These are phyloP conservation scores for Parus major DNA, from an alignment of 2,113 vertebrate species.

Conservation along the genomic window DNA sequence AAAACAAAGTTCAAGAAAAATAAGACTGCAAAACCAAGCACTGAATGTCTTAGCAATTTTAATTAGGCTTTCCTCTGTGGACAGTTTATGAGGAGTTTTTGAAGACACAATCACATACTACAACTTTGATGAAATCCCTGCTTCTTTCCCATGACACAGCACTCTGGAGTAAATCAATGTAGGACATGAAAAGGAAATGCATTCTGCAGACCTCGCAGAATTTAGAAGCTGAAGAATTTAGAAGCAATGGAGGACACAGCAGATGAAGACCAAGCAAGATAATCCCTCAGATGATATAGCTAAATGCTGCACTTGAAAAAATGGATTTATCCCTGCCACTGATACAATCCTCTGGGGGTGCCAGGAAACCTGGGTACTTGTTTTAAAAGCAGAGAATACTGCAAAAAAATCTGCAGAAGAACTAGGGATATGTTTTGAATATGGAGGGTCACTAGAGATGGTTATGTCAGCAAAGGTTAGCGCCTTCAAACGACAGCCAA, in stretches of 20 bases:
- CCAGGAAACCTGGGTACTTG: not conserved
- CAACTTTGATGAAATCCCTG: not conserved
- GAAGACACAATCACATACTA: not conserved
- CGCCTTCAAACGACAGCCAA: not conserved
- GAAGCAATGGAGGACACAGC: not conserved
- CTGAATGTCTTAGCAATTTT: not conserved
- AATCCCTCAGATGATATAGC: not conserved
- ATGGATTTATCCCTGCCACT: not conserved
- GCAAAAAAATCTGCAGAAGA: not conserved
- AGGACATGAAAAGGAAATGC: not conserved
- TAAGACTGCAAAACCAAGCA: not conserved
- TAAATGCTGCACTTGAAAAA: not conserved
- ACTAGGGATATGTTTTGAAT: not conserved
- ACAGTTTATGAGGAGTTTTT: not conserved
- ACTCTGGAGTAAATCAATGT: not conserved
- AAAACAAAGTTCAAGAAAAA: constrained; percentile 6
- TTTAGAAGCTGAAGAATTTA: not conserved
- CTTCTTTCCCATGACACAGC: not conserved
- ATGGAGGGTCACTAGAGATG: not conserved
- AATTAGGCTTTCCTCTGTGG: not conserved
- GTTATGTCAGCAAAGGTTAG: not conserved
- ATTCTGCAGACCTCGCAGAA: not conserved
- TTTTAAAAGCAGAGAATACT: not conserved
- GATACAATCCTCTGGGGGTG: not conserved
- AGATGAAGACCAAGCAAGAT: not conserved